phyloP scores from a whole-genome alignment of 2,888 invertebrate species.

The Tricholauxania praeusta region DNA sequence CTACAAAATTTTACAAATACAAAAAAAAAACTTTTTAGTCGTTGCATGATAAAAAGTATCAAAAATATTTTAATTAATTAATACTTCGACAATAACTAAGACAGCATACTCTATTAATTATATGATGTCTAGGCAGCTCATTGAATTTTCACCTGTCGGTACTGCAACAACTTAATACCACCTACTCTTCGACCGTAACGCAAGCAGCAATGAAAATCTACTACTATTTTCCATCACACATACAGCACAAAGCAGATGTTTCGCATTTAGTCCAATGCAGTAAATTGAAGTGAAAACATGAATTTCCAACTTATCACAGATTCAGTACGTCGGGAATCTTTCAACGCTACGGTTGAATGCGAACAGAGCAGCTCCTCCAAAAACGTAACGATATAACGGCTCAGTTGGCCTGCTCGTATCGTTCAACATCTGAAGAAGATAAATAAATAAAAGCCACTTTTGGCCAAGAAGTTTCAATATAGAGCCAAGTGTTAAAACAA shows the following conservation, averaged over 20 bases:
- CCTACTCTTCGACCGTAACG: too few species aligned
- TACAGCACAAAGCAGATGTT: neutral
- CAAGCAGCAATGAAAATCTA: neutral
- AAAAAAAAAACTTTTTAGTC: too few species aligned
- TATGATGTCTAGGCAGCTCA: too few species aligned
- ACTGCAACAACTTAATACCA: too few species aligned
- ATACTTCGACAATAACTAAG: neutral
- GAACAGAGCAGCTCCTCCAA: neutral
- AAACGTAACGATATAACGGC: neutral
- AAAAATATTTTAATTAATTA: neutral
- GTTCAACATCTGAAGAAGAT: neutral
- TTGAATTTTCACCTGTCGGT: neutral
- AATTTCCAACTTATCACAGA: neutral
- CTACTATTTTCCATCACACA: conserved; percentile 7
- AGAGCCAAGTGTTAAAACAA: neutral
- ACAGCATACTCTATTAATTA: neutral
- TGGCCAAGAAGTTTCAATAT: neutral
- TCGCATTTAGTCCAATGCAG: neutral
- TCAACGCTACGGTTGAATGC: neutral
- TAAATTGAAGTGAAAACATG: conserved; percentile 4
- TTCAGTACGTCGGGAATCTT: conserved; percentile 12
- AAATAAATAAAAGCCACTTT: conserved; percentile 2
- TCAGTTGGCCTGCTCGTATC: neutral
- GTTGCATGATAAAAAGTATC: neutral
- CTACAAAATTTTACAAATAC: too few species aligned